Evolutionary conservation across 2,113 vertebrate genomes (phyloP), one percentile per base, ranked within the genome.

Genomic region (Callochromis pleurospilus): DNA sequence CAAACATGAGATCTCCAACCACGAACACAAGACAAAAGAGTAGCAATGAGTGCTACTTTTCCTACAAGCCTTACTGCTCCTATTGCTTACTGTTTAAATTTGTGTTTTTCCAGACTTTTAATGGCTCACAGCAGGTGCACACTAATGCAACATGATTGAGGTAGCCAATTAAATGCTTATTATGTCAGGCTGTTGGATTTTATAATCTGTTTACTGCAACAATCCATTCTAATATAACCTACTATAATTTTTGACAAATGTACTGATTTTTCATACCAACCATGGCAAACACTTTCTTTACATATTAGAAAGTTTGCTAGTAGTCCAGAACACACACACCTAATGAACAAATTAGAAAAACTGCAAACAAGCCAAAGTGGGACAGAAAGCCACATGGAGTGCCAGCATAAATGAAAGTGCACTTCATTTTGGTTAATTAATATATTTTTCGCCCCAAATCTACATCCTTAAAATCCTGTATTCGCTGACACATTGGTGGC

Each of bases 401-500:
- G 6, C 19, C 24, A 51, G n/a, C 38, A 82, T 38, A 58, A 68
- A 54, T 24, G 13, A 87, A 77, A 47, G 54, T 26, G 53, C 42
- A 17, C n/a, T 88, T 56, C 24, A 81, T 81, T 80, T 89, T 54
- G 7, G 6, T 65, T 81, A 49, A 88, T 87, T 87, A 79, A 87
- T 54, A 80, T 6, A 70, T 82, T 80, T 29, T 21, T 2, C 26
- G n/a, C 62, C 31, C 7, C 2, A 3, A 42, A n/a, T 88, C 85
- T 54, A 51, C 83, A 73, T 24, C 53, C 51, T 60, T 83, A n/a
- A 84, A 83, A 85, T 68, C 31, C 36, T 65, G 38, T 42, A 31
- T 60, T 75, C 3, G n/a, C 81, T 79, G 73, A 82, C 75, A 91
- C 80, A 91, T 91, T 91, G 26, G 73, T 62, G 29, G 89, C 17